Evolutionary conservation across 2,797 vertebrate species (phyloP), one percentile per base, ranked within the genome.

Genomic region (Pogonophryne albipinna): DNA sequence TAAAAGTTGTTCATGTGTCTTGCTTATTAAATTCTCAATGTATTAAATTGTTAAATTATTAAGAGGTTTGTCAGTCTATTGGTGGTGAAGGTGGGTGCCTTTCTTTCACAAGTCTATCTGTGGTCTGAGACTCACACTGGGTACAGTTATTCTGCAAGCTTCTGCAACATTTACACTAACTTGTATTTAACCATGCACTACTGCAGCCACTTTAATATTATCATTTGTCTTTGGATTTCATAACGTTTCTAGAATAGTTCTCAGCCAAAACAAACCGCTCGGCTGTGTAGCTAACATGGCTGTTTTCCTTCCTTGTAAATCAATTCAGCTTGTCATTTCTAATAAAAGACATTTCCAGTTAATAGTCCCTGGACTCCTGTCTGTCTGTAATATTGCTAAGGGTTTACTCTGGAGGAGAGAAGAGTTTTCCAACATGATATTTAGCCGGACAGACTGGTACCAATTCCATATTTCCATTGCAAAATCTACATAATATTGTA

Each of bases 331-430:
- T 87, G 84, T 87, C 83, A 86, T 91, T 89, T 92, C 74, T 87
- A 92, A 93, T 93, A 93, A 94, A 94, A 83, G 31, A 82, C 79
- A 81, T 88, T 87, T 87, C 17, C 78, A 82, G 38, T 87, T 85
- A 79, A 78, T 56, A 73, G 64, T 59, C 76, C 73, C 71, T 34
- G 42, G 73, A 77, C 78, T 84, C 71, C 71, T 47, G 66, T 83
- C 20, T 70, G 62, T 82, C 78, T 87, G 71, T 0, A 0, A 75
- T 83, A 56, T 58, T 57, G 41, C 59, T 70, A 51, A 46, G 60
- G 11, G 23, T 13, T 75, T 50, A 42, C 66, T 58, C 64, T 53
- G 74, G 53, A 60, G 60, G 15, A 71, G 49, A 31, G 11, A 12
- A 23, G 13, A 73, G 74, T 74, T 85, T 78, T 66, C 71, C 61